Evolutionary conservation across 2,797 vertebrate genomes (phyloP), one percentile per base, ranked within the genome.

Genomic region (Thalassophryne amazonica): DNA sequence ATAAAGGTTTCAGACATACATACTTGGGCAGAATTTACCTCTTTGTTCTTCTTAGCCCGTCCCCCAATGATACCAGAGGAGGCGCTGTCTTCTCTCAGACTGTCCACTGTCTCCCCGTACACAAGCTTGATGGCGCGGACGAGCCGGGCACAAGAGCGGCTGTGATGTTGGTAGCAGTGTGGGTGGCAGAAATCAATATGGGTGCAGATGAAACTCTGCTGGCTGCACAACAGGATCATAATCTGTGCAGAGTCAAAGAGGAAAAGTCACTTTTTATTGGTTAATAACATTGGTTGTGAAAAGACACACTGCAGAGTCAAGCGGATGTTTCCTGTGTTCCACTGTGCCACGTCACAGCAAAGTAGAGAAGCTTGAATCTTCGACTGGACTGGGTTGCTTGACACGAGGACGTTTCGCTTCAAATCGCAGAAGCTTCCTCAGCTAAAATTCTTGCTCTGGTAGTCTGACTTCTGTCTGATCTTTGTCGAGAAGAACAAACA

Each of bases 121-220:
- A 99, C 90, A 0, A 99, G 91, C 55, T 99, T 99, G 81, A 98
- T 93, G 76, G 97, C 95, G 1, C 97, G 93, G 20, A 99, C 96
- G 2, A 99, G 91, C 2, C 97, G 94, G 15, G 95, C 93, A 0
- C 97, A 98, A 60, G 97, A 99, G 25, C 97, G 95, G 71, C 94
- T 95, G 81, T 99, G 96, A 55, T 96, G 94, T 73, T 97, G 94
- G 88, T 98, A 99, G 85, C 97, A 99, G 80, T 95, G 95, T 0
- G 97, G 96, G 71, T 98, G 97, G 62, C 97, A 99, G 86, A 95
- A 99, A 82, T 99, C 97, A 6, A 95, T 56, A 24, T 99, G 97
- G 4, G 94, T 95, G 31, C 97, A 99, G 78, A 99, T 99, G 86
- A 99, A 99, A 59, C 96, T 99, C 72, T 99, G 97, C 79, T 99